Conservation (phyloP, 2,113 vertebrate genomes). For the Acrocephalus arundinaceus region DNA sequence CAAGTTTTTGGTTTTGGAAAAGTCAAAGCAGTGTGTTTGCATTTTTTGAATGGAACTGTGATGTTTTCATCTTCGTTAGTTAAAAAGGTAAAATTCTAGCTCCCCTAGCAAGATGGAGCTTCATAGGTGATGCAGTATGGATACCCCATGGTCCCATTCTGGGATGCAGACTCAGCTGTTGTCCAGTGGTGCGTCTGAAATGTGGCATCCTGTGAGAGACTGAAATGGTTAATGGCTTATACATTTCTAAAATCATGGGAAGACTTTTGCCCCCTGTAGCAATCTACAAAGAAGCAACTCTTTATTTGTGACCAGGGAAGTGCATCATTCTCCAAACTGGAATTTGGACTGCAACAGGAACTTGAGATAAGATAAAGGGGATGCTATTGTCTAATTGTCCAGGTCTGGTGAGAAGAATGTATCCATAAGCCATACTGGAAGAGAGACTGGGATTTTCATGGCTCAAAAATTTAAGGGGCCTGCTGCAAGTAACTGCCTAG, state of each 20-base stretch:
- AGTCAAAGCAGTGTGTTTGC: background rate
- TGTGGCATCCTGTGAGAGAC: background rate
- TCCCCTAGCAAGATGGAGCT: background rate
- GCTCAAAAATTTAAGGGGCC: background rate
- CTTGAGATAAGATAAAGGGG: background rate
- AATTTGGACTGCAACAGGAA: background rate
- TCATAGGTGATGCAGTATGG: background rate
- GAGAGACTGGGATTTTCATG: background rate
- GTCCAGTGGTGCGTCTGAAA: fast-evolving
- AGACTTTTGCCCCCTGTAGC: background rate
- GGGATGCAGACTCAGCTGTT: background rate
- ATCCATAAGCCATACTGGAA: background rate
- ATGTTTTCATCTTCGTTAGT: background rate
- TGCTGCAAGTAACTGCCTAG: background rate
- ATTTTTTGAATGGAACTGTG: background rate
- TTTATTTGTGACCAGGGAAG: background rate
- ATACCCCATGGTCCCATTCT: background rate
- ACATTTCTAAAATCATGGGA: background rate
- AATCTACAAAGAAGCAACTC: background rate
- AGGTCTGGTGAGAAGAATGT: background rate
- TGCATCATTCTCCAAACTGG: background rate
- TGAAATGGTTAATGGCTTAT: background rate
- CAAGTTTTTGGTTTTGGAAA: background rate
- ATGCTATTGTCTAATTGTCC: too few species aligned
- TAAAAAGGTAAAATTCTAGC: background rate